Percentiles rank a stretch among this genome's conserved stretches.
These are phyloP conservation scores for Sisor rabdophorus DNA, from an alignment of 2,113 vertebrate genomes.

Conservation along the genomic window DNA sequence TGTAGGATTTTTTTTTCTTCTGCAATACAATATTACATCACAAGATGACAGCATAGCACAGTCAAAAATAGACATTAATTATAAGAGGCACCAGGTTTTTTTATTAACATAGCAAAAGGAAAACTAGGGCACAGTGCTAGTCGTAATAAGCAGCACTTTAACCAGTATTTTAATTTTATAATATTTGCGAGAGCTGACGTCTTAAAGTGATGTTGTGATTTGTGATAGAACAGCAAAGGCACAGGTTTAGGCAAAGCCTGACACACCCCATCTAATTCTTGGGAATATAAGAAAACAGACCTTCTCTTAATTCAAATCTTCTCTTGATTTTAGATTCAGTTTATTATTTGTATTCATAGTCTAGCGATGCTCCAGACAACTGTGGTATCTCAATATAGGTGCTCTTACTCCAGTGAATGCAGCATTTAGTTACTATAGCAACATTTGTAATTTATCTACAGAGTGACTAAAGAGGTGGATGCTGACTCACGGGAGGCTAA, in stretches of 20 bases:
- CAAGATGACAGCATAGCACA: constrained; percentile 40
- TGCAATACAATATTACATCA: constrained; percentile 25
- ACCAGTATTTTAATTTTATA: no score
- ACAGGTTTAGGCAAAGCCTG: neutral
- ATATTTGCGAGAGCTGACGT: no score
- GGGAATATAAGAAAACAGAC: neutral
- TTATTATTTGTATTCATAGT: no score
- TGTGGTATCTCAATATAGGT: neutral
- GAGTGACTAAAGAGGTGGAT: constrained; percentile 90
- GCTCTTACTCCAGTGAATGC: neutral
- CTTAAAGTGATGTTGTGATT: no score
- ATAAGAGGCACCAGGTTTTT: neutral
- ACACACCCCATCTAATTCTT: neutral
- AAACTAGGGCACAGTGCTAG: no score
- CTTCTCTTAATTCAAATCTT: neutral
- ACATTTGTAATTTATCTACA: constrained; percentile 52
- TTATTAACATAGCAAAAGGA: no score
- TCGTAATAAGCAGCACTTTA: no score
- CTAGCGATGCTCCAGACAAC: neutral
- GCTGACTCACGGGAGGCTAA: constrained; percentile 85
- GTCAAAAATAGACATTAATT: neutral
- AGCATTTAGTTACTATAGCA: neutral
- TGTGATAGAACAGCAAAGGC: neutral
- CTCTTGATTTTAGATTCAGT: no score
- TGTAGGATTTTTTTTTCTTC: no score